Base-by-base conservation (phyloP, 2,888 invertebrate genomes). In the Pelosia muscerda region DNA sequence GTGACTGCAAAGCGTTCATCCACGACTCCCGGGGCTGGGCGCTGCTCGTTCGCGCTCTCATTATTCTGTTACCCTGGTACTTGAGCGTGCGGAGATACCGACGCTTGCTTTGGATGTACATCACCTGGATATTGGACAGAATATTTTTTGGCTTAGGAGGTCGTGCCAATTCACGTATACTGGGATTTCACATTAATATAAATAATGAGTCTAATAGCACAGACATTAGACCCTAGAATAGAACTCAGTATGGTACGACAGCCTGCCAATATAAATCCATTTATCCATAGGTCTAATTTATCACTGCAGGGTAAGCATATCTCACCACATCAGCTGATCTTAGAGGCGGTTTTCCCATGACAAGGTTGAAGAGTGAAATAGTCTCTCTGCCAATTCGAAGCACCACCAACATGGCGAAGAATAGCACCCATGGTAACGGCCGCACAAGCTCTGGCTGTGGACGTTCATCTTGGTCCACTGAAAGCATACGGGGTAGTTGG, bases 351-450 rank as follows among this genome's bases (percentile, higher is more conserved):
- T 93, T 95, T 0, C 96, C 95, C 71, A 95, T 77, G 8, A 95
- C 76, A 10, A 92, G 86, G 72, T 95, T 93, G 60, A 91, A 81
- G 11, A 95, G 81, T 9, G 96, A 96, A 65, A 95, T 84, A 0
- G 87, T 84, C 72, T 92, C 89, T 70, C 95, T 89, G 6, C 92
- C 84, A 56, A 92, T 70, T 1, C 96, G 90, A 9, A 96, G 84
- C 0, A 91, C 67, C 10, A 96, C 78, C 62, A 96, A 85, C 76
- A 94, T 86, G 34, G 90, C 86, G 19, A 96, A 83, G 81, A 96
- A 96, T 54, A 96, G 88, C 31, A 95, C 82, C 96, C 96, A 96
- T 0, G 96, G 96, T 65, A 96, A 81, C 0, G 96, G 96, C 34
- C 96, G 92, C n/a, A 95, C 91, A 64, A 96, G 83, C 81, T 95